Conservation (phyloP, 2,797 vertebrate genomes). For the Monodelphis domestica region DNA sequence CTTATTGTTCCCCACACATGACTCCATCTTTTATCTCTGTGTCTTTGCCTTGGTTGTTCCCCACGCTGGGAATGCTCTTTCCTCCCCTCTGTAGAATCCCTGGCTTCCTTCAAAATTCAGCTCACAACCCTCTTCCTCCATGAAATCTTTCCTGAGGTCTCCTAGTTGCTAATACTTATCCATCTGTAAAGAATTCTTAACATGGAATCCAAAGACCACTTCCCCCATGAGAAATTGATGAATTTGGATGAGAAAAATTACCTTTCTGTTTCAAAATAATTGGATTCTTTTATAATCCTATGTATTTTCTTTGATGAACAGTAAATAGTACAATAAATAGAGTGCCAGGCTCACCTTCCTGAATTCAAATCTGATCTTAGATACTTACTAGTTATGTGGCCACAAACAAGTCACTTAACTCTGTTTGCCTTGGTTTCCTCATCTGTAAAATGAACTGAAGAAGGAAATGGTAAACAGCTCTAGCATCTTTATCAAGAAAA, state of each 20-base stretch:
- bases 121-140: neutral
- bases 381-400: too few species aligned
- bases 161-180: neutral
- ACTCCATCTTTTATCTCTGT: neutral
- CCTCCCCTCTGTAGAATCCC: neutral
- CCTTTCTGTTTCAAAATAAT: neutral
- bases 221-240: neutral
- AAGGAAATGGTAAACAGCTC: too few species aligned
- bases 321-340: too few species aligned
- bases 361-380: too few species aligned
- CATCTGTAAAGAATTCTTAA: neutral
- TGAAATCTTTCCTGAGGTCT: neutral
- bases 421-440: too few species aligned
- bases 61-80: neutral
- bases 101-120: neutral
- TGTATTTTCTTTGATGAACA: too few species aligned
- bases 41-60: neutral
- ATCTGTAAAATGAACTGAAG: too few species aligned
- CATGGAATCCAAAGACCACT: neutral
- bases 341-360: too few species aligned
- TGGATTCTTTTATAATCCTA: neutral
- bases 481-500: too few species aligned
- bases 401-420: too few species aligned
- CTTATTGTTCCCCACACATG: too few species aligned
- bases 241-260: neutral